Conservation (phyloP, 2,888 invertebrate genomes). For the Agriopis marginaria region DNA sequence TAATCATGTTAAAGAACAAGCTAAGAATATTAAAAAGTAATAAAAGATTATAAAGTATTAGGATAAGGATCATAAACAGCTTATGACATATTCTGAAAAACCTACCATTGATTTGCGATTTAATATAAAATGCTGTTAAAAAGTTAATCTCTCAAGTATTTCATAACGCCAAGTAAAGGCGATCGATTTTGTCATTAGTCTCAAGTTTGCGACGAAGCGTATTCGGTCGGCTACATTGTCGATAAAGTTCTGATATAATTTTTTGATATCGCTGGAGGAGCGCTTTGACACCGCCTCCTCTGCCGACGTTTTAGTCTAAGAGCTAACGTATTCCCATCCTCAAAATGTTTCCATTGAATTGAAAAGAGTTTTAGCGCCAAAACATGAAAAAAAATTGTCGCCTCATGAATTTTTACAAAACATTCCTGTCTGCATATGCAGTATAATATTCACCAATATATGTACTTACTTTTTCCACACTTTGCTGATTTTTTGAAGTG, state of each 20-base stretch:
- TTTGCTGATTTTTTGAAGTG: no score
- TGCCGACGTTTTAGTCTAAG: conserved; percentile 22
- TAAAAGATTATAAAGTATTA: not conserved
- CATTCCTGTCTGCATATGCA: no score
- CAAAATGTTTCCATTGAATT: no score
- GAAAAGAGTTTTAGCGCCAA: no score
- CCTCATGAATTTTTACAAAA: no score
- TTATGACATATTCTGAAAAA: not conserved
- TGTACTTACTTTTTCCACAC: no score
- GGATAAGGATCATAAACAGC: not conserved
- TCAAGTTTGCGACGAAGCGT: conserved; percentile 47
- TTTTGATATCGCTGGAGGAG: conserved; percentile 71
- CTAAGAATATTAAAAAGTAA: no score
- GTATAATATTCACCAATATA: no score
- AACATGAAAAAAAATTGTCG: no score
- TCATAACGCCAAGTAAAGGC: conserved; percentile 18
- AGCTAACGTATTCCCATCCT: conserved; percentile 2
- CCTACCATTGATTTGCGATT: conserved; percentile 4
- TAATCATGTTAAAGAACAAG: no score
- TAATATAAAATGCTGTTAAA: conserved; percentile 8
- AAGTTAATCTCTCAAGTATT: conserved; percentile 9
- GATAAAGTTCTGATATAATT: conserved; percentile 80
- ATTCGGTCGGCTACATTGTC: conserved; percentile 58
- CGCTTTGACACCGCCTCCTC: conserved; percentile 63
- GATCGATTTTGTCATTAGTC: conserved; percentile 52